A percentile compares a stretch with the other conserved stretches of the same genome.
Evolutionary conservation across 2,797 vertebrate genomes (phyloP).

Genomic region (Potorous gilbertii): DNA sequence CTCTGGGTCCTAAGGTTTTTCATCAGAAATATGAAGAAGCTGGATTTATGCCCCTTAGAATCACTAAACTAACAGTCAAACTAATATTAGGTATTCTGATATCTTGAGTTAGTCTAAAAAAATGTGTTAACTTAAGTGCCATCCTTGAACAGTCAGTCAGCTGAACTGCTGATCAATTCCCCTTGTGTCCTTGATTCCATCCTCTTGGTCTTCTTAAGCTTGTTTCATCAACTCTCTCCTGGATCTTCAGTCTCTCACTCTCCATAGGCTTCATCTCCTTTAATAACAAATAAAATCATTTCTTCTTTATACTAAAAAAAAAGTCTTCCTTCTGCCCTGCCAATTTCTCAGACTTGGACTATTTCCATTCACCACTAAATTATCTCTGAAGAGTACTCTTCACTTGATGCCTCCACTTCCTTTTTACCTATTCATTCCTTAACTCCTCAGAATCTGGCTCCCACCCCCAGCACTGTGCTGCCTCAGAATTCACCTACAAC

Average conservation of each 20-base stretch:
- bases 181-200: background rate
- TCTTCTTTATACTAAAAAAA: background rate
- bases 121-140: background rate
- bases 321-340: background rate
- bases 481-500: background rate
- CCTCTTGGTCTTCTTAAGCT: background rate
- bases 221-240: background rate
- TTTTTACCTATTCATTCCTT: background rate
- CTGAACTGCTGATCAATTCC: background rate
- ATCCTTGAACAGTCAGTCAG: background rate
- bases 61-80: background rate
- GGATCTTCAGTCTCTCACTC: background rate
- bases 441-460: background rate
- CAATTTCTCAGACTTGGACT: background rate
- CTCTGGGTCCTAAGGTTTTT: too few relatives aligned
- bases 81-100: background rate
- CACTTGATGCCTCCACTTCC: background rate
- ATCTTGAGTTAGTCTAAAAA: background rate
- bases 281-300: background rate
- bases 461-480: background rate
- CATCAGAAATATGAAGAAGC: background rate
- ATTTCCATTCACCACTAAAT: background rate
- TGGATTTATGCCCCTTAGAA: background rate
- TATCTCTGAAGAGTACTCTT: background rate
- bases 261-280: background rate